These are phyloP conservation scores for Erebia epiphron DNA, from an alignment of 2,888 invertebrate species.

Conservation along the genomic window DNA sequence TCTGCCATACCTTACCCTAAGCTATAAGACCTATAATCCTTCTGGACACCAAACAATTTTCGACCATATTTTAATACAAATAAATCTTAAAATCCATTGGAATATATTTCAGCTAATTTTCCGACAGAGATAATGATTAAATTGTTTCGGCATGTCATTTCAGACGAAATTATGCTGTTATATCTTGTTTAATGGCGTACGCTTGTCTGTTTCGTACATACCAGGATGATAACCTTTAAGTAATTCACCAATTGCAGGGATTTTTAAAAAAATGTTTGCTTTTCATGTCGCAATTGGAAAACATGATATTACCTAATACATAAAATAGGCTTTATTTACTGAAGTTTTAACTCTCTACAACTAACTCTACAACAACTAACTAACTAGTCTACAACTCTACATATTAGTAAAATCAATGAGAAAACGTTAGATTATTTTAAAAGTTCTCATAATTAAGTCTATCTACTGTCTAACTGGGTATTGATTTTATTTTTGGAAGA, in stretches of 20 bases:
- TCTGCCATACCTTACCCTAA: slow-evolving; percentile 60
- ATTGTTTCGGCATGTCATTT: slow-evolving; percentile 83
- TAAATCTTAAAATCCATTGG: slow-evolving; percentile 48
- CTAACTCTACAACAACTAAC: too few species aligned
- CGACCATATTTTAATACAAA: slow-evolving; percentile 46
- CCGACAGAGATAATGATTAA: slow-evolving; percentile 78
- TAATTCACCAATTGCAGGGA: slow-evolving; percentile 62
- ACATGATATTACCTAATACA: background rate
- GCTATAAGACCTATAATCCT: slow-evolving; percentile 61
- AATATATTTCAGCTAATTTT: slow-evolving; percentile 58
- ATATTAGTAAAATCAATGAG: background rate
- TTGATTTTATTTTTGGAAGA: too few species aligned
- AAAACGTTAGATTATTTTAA: background rate
- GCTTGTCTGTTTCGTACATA: slow-evolving; percentile 68
- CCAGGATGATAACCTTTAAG: slow-evolving; percentile 62
- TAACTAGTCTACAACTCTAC: too few species aligned
- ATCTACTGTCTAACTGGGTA: too few species aligned
- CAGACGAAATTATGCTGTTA: slow-evolving; percentile 83
- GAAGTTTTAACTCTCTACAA: background rate
- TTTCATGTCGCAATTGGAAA: background rate
- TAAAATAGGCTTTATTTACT: background rate
- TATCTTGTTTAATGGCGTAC: slow-evolving; percentile 79
- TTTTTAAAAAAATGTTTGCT: background rate
- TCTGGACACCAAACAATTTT: slow-evolving; percentile 43
- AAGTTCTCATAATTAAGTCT: too few species aligned